Evolutionary conservation across 2,113 vertebrate species (phyloP).

Genomic region (Melanocharis versteri): DNA sequence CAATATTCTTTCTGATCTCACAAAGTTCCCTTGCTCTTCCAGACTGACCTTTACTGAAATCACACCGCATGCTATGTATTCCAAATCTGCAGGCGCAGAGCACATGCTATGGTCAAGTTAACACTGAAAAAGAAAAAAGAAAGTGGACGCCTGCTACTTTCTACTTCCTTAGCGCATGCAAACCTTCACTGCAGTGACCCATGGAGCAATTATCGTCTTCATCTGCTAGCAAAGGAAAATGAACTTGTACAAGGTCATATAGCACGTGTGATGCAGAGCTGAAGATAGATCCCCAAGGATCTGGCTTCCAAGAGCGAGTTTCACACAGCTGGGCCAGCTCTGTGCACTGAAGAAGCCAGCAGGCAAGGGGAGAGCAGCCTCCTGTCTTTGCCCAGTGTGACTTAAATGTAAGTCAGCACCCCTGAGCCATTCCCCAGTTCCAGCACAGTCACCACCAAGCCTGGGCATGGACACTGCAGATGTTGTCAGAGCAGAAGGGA

Average conservation of each 20-base stretch:
- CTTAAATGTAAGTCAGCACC: no score
- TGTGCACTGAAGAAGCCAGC: not conserved
- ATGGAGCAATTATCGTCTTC: not conserved
- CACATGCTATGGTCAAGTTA: not conserved
- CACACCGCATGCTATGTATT: no score
- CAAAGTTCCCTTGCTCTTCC: not conserved
- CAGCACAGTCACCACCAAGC: not conserved
- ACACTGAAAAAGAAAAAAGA: not conserved
- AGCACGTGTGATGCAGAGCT: not conserved
- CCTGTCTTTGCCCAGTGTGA: not conserved
- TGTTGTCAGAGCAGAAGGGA: not conserved
- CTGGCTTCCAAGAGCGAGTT: not conserved
- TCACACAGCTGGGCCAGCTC: not conserved
- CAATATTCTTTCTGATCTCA: not conserved
- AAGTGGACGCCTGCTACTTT: not conserved
- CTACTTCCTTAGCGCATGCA: not conserved
- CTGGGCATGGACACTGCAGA: fast-evolving
- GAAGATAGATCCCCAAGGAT: not conserved
- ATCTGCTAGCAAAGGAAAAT: not conserved
- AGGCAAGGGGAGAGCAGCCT: not conserved
- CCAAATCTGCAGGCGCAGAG: not conserved
- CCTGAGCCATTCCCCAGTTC: not conserved
- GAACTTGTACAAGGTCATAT: not conserved
- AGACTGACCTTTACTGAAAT: not conserved
- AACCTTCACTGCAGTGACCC: not conserved